Conservation (phyloP, 2,113 vertebrate species). For the Scalopus aquaticus region DNA sequence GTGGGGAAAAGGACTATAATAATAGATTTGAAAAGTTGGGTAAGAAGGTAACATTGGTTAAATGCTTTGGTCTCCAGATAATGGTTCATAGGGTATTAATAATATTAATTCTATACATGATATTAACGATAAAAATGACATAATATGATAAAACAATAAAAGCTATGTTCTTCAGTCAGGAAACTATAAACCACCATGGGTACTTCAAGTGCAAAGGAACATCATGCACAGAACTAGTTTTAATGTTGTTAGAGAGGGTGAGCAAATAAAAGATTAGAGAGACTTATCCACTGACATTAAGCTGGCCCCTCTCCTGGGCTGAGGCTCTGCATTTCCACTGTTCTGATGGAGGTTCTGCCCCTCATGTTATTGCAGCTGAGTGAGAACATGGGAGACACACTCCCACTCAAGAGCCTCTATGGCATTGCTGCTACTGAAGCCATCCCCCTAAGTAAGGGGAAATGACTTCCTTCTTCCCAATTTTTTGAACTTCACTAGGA, state of each 20-base stretch:
- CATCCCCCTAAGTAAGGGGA: neutral
- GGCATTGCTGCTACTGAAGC: neutral
- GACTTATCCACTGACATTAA: neutral
- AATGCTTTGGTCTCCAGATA: neutral
- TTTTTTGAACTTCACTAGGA: neutral
- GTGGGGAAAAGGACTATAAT: neutral
- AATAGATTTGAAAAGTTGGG: neutral
- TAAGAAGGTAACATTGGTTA: neutral
- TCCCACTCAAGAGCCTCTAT: rapidly evolving
- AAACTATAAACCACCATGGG: neutral
- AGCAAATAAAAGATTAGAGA: neutral
- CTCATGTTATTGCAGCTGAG: neutral
- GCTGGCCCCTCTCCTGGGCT: neutral
- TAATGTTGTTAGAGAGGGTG: neutral
- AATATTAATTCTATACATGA: neutral
- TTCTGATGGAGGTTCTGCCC: neutral
- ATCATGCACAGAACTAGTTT: neutral
- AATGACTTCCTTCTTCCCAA: neutral
- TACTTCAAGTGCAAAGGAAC: neutral
- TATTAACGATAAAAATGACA: neutral
- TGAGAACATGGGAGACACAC: no score
- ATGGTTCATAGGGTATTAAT: neutral
- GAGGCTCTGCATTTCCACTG: no score
- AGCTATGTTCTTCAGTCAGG: neutral
- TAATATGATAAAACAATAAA: neutral